A percentile compares a stretch with the other conserved stretches of the same genome.
phyloP scores from a whole-genome alignment of 2,797 vertebrate genomes.

The Selene dorsalis region DNA sequence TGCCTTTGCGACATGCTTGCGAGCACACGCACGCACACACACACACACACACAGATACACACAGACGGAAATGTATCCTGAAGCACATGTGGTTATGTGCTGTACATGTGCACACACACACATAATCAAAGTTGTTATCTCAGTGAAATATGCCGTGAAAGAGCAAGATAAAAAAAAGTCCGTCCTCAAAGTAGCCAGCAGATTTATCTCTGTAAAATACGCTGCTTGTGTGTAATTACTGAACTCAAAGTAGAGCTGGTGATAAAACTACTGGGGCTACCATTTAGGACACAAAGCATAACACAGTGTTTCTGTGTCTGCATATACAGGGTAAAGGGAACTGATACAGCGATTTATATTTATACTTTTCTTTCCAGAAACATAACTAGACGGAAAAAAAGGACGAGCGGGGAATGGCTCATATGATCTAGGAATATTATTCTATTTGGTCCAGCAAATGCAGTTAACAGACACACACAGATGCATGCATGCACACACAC shows the following conservation, averaged over 20 bases:
- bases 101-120: constrained; percentile 4
- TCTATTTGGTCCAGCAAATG: constrained; percentile 39
- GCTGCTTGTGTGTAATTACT: constrained; percentile 76
- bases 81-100: constrained; percentile 37
- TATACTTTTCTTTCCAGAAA: constrained; percentile 53
- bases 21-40: neutral
- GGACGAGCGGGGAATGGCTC: constrained; percentile 26
- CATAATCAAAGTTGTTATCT: constrained; percentile 65
- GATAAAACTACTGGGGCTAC: constrained; percentile 68
- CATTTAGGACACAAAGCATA: constrained; percentile 54
- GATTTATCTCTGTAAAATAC: constrained; percentile 77
- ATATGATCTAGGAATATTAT: constrained; percentile 50
- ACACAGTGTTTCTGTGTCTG: constrained; percentile 37
- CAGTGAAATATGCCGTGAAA: constrained; percentile 68
- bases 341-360: constrained; percentile 48
- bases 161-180: constrained; percentile 58
- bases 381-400: constrained; percentile 37
- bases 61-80: constrained; percentile 6
- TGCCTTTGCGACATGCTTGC: constrained; percentile 22
- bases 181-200: constrained; percentile 64
- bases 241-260: constrained; percentile 67
- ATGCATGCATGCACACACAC: neutral
- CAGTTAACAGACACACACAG: constrained; percentile 8
- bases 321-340: constrained; percentile 25
- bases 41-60: neutral